Evolutionary conservation across 2,888 invertebrate species (phyloP), one percentile per base, ranked within the genome.

Genomic region (Metacarcinus magister): DNA sequence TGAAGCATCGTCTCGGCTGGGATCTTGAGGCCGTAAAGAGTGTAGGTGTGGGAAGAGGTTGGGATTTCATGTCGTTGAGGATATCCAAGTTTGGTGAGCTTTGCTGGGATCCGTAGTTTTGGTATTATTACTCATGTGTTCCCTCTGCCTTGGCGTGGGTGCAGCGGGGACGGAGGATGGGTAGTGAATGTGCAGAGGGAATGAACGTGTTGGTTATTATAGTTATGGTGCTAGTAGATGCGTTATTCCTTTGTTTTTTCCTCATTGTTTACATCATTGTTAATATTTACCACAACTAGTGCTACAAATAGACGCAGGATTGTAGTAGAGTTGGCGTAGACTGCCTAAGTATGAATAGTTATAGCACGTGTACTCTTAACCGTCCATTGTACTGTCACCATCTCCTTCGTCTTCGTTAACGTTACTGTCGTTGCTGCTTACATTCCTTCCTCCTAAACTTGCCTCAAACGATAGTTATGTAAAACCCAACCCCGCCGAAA

Each of bases 21-120:
- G n/a, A 5, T n/a, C 67, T 67, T 23, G n/a, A n/a, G 23, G 8
- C 67, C 67, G 8, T 67, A 67, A 67, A 23, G n/a, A 67, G 16
- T 67, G 7, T 13, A 67, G n/a, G 23, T 67, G 67, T 23, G 67
- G 67, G 8, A 67, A 67, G 67, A 67, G 23, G 23, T n/a, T 67
- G 67, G 67, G n/a, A 67, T 19, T 16, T 23, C 67, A 7, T 67
- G n/a, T 23, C 67, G n/a, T 67, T n/a, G 4, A 7, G 16, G 67
- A 23, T n/a, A 67, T 67, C 67, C 54, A 54, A 67, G n/a, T 67
- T 67, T 67, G 67, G 67, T 67, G 67, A 67, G 67, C 67, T 67
- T 67, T 23, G 23, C 7, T 7, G 67, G 67, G 23, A 67, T n/a
- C n/a, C 23, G n/a, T 23, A 67, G 67, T 67, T 67, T 67, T 67